Evolutionary conservation across 2,113 vertebrate genomes (phyloP).

Genomic region (Strix aluco): DNA sequence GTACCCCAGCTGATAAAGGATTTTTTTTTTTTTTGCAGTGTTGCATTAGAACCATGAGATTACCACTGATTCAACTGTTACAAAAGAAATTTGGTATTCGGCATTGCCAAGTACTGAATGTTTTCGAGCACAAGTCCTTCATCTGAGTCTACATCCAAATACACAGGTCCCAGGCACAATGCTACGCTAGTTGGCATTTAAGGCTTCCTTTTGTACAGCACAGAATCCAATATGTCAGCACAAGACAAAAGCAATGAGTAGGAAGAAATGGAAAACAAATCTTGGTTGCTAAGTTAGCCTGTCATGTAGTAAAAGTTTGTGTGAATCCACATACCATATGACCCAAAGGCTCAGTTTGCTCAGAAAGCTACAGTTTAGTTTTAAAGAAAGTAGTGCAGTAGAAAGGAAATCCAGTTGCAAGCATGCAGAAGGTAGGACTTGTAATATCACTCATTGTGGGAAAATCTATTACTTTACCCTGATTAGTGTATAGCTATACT

Average conservation of each 20-base stretch:
- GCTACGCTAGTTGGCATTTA: neutral
- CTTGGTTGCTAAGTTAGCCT: neutral
- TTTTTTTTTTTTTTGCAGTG: neutral
- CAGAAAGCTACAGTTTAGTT: neutral
- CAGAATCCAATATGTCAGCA: neutral
- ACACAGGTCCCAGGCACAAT: neutral
- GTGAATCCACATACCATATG: neutral
- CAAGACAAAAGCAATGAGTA: neutral
- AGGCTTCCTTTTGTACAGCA: neutral
- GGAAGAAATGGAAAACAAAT: neutral
- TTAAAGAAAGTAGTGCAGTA: neutral
- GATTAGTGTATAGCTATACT: neutral
- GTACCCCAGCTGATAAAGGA: neutral
- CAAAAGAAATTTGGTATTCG: neutral
- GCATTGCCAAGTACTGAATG: neutral
- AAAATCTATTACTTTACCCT: neutral
- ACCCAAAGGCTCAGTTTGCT: neutral
- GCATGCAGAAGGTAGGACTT: neutral
- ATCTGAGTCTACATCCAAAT: neutral
- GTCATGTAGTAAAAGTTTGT: neutral
- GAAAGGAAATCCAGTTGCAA: neutral
- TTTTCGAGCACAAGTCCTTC: neutral
- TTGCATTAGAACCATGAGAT: neutral
- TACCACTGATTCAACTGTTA: neutral
- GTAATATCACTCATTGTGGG: accelerated